These are phyloP conservation scores for Megamerina dolium DNA, from an alignment of 2,888 invertebrate genomes.

Conservation along the genomic window DNA sequence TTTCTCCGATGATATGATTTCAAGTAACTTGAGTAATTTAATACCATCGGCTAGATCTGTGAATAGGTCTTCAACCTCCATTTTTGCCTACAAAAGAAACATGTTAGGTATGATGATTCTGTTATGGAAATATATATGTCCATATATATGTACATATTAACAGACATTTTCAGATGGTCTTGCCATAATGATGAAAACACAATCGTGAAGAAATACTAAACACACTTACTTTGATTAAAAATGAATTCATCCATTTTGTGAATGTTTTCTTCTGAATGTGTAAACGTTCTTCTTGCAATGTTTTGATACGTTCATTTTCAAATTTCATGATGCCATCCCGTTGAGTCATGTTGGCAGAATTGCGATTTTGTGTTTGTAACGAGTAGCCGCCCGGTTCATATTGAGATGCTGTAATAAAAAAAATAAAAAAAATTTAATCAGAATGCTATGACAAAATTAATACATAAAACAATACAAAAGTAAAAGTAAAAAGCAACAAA, in stretches of 20 bases:
- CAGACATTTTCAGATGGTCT: no score
- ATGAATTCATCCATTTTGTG: conserved; percentile 99
- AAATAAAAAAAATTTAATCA: conserved; percentile 1
- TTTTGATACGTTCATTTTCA: conserved; percentile 93
- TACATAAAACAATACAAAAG: background rate
- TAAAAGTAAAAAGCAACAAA: background rate
- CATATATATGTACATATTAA: background rate
- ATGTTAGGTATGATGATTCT: background rate
- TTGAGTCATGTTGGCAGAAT: conserved; percentile 73
- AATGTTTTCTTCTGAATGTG: conserved; percentile 99
- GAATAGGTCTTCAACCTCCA: conserved; percentile 98
- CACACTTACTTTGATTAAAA: conserved; percentile 75
- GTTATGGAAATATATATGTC: background rate
- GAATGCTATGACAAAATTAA: background rate
- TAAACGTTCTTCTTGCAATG: conserved; percentile 93
- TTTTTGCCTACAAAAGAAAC: conserved; percentile 66
- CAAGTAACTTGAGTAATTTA: conserved; percentile 84
- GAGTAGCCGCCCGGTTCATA: conserved; percentile 63
- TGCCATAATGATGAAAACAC: no score
- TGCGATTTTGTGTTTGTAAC: conserved; percentile 60
- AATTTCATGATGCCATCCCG: conserved; percentile 88
- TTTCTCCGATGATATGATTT: conserved; percentile 98
- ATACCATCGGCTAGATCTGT: conserved; percentile 93
- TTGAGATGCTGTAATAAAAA: conserved; percentile 53
- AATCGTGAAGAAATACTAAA: background rate